Conservation (phyloP, 2,113 vertebrate species). For the Phodopus roborovskii region DNA sequence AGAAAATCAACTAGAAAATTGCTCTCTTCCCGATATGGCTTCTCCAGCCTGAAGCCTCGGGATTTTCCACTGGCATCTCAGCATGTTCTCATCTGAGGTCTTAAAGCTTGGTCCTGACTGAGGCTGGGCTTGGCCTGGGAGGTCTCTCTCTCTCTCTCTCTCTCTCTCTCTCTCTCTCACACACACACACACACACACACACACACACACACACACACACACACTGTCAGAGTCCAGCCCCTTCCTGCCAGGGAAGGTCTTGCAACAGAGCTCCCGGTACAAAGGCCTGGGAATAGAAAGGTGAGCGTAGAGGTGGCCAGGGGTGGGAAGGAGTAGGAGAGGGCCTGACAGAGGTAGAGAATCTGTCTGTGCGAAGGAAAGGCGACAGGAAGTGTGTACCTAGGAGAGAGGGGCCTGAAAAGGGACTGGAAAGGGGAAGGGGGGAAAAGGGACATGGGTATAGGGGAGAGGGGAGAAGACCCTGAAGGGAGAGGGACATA, state of each 20-base stretch:
- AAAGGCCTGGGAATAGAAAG: background rate
- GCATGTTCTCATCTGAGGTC: slow-evolving; percentile 60
- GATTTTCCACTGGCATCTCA: slow-evolving; percentile 62
- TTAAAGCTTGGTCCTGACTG: background rate
- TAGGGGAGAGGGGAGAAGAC: background rate
- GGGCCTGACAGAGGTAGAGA: too few species aligned
- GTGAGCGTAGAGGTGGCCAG: background rate
- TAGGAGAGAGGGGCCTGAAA: background rate
- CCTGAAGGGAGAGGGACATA: background rate
- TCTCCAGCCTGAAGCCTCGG: slow-evolving; percentile 45
- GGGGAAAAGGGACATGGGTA: background rate
- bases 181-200: too few species aligned
- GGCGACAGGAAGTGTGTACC: background rate
- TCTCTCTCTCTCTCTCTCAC: too few species aligned
- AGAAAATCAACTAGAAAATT: slow-evolving; percentile 83
- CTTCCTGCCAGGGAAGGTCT: background rate
- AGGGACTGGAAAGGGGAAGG: background rate
- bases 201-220: background rate
- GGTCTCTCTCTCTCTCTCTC: too few species aligned
- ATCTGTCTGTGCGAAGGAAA: background rate
- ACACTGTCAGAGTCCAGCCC: background rate
- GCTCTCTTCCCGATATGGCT: slow-evolving; percentile 76
- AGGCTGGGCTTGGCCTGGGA: background rate
- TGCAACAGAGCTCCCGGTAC: background rate
- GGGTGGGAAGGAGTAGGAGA: background rate